Evolutionary conservation across 2,113 vertebrate species (phyloP), one percentile per base, ranked within the genome.

Genomic region (Sialia sialis): DNA sequence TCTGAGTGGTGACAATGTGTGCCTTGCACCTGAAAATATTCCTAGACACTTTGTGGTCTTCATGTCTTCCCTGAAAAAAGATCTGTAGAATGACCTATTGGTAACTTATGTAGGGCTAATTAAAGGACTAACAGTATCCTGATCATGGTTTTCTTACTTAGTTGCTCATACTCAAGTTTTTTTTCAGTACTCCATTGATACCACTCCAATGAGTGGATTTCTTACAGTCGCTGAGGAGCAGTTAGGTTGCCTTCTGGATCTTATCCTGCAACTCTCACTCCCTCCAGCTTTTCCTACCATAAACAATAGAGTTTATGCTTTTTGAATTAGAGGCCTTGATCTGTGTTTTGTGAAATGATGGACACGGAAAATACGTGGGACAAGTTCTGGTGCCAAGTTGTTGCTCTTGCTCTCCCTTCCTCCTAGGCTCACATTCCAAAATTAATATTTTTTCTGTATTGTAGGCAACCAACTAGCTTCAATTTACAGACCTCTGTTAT

Each of bases 11-110:
- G 41, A 16, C 4, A 8, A 5, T 6, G 7, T 11, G 5, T 73
- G 38, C 30, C 36, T 17, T 16, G 48, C 48, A n/a, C 30, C 36
- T 38, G 70, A 51, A 52, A 38, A 41, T 17, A 25, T 41, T 51
- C 15, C 54, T 1, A 4, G 9, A 25, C 3, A 8, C 15, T 76
- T 60, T 0, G 0, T 46, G 49, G 38, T 52, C 34, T 48, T 10
- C 38, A 5, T 66, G 32, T 72, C 41, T 81, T 76, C 29, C 56
- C 29, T 88, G 36, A 69, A 48, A 13, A 78, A 22, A 30, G 4
- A 43, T 34, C 15, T 62, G 9, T 41, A 36, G 48, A 41, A 14
- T 67, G 10, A 67, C 20, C 13, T 46, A 2, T 20, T 34, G 43
- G n/a, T 72, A 52, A 51, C 12, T 81, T 67, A 39, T 0, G 19